A percentile compares a stretch with the other conserved stretches of the same genome.
Evolutionary conservation across 2,888 invertebrate genomes (phyloP).

Genomic region (Drosophila melanocephala): DNA sequence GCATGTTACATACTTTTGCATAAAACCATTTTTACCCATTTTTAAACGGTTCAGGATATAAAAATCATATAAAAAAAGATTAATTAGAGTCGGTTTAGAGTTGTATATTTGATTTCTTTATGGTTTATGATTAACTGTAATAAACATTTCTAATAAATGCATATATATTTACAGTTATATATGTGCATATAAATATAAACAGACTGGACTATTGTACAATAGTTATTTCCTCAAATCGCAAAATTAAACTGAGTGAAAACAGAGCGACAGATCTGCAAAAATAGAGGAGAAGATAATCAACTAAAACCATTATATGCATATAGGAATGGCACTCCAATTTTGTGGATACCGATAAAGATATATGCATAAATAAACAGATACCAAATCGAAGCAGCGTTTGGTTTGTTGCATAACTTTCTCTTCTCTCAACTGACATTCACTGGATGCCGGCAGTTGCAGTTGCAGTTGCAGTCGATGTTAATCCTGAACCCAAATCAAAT

Average conservation of each 20-base stretch:
- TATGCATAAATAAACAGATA: not conserved
- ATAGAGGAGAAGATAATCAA: not conserved
- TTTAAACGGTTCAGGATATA: no score
- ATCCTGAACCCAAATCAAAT: conserved; percentile 39
- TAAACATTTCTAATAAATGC: not conserved
- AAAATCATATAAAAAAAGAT: not conserved
- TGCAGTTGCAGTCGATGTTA: conserved; percentile 17
- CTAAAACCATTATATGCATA: not conserved
- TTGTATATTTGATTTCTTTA: not conserved
- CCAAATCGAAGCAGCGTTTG: not conserved
- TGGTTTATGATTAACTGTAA: not conserved
- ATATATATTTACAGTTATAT: not conserved
- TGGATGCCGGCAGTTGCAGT: not conserved
- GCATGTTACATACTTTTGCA: no score
- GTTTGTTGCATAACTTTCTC: conserved; percentile 17
- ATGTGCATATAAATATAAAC: not conserved
- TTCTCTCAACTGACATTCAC: conserved; percentile 27
- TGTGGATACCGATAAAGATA: not conserved
- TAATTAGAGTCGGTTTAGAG: not conserved
- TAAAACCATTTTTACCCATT: no score
- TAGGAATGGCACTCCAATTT: not conserved
- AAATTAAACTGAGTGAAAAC: not conserved
- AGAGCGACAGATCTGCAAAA: not conserved
- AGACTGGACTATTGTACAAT: not conserved
- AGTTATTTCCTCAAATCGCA: not conserved